Evolutionary conservation across 2,797 vertebrate genomes (phyloP).

Genomic region (Balearica regulorum): DNA sequence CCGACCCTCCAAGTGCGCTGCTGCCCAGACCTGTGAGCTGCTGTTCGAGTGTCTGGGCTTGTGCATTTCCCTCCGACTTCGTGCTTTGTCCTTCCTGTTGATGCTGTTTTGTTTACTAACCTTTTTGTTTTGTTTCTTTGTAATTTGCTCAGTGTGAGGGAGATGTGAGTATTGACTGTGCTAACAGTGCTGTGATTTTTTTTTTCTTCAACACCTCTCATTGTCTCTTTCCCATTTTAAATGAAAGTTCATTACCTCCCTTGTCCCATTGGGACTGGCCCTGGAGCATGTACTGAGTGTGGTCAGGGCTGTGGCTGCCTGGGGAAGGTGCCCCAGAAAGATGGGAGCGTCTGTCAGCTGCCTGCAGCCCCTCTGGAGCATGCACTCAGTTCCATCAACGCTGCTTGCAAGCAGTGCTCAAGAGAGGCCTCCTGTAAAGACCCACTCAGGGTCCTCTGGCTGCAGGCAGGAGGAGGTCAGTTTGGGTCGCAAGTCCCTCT

Average conservation of each 20-base stretch:
- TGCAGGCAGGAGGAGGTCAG: not conserved
- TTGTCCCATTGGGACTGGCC: conserved; percentile 48
- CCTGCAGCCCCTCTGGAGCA: conserved; percentile 11
- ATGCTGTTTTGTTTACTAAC: conserved; percentile 76
- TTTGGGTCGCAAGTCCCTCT: not conserved
- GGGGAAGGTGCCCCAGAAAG: not conserved
- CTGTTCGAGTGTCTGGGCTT: not conserved
- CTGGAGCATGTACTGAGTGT: not conserved
- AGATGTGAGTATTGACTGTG: conserved; percentile 91
- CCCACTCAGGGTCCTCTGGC: not conserved
- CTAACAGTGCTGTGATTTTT: conserved; percentile 71
- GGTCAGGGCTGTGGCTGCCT: not conserved
- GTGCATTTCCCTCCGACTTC: not conserved
- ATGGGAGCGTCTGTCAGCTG: not conserved
- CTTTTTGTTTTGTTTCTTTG: conserved; percentile 80
- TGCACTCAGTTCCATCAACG: not conserved
- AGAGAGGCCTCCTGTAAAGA: not conserved
- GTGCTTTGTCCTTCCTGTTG: conserved; percentile 48
- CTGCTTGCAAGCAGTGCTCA: conserved; percentile 56
- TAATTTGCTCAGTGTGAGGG: conserved; percentile 92
- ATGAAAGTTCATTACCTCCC: not conserved
- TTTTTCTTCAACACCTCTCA: conserved; percentile 47
- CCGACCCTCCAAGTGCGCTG: not conserved
- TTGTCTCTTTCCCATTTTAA: conserved; percentile 40
- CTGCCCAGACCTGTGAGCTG: conserved; percentile 28